Evolutionary conservation across 2,113 vertebrate genomes (phyloP), one percentile per base, ranked within the genome.

Genomic region (Puntigrus tetrazona): DNA sequence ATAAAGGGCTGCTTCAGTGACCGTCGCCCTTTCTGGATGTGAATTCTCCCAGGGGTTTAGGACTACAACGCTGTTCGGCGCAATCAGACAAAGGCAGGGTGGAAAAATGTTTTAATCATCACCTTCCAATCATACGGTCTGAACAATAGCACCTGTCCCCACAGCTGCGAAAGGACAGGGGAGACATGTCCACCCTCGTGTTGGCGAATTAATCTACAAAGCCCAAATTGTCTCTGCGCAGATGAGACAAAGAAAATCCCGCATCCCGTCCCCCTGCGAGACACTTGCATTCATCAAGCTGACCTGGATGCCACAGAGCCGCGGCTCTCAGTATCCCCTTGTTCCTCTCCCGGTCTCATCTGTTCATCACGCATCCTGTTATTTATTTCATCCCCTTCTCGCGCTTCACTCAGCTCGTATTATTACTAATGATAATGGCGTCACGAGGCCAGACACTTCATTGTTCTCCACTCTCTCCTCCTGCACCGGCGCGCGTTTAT

Each of bases 361-460:
- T 88, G 78, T 83, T 89, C 88, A 76, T 88, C 81, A 55, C 25
- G 25, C 52, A 55, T 78, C 72, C 80, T 78, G 55, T 57, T 79
- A 63, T 82, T 84, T 86, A 83, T 70, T 83, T 85, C 22, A 83
- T 67, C 72, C 78, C 65, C 41, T 8, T 78, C 55, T 59, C 70
- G 38, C 36, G 13, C 77, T 43, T 18, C 77, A 20, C 22, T 65
- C 5, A 29, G 50, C 45, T 18, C 73, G 31, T 52, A 87, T 88
- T 85, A 80, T 89, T 89, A 84, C 86, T 92, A 90, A 91, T 88
- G 90, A 90, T 85, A 81, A 76, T 78, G 86, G 77, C 87, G 83
- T 90, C 67, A 72, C 25, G 1, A 85, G 85, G 89, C 43, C 81
- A 89, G 87, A 75, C 88, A 85, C 86, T 88, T 86, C 85, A 86